Evolutionary conservation across 2,797 vertebrate species (phyloP).

Genomic region (Heteromormyrus szaboi): DNA sequence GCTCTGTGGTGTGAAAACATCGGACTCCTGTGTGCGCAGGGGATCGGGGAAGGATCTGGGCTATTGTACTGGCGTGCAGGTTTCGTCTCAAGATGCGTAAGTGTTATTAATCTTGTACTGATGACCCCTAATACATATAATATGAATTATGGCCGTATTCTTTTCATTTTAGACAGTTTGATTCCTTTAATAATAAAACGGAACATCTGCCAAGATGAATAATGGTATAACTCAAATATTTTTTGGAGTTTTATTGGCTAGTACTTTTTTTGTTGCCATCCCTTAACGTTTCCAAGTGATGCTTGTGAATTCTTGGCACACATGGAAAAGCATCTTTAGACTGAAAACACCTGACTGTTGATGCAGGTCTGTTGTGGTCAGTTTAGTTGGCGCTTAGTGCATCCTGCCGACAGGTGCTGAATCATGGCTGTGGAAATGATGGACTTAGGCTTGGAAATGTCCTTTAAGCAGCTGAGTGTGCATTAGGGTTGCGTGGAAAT

Average conservation of each 20-base stretch:
- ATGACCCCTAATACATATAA: not conserved
- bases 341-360: not conserved
- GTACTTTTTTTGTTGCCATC: not conserved
- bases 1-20: not conserved
- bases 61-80: not conserved
- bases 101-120: not conserved
- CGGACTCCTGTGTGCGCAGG: not conserved
- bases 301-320: not conserved
- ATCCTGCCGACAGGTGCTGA: not conserved
- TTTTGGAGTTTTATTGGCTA: not conserved
- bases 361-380: not conserved
- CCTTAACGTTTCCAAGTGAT: not conserved
- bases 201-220: not conserved
- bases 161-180: not conserved
- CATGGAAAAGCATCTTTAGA: not conserved
- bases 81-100: not conserved
- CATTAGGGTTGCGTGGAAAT: conserved; percentile 23
- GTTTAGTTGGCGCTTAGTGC: not conserved
- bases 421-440: conserved; percentile 25
- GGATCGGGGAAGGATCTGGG: not conserved
- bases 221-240: conserved; percentile 3
- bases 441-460: conserved; percentile 23
- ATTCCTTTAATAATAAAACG: not conserved
- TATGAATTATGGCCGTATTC: not conserved
- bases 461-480: conserved; percentile 11